A percentile compares a stretch with the other conserved stretches of the same genome.
Evolutionary conservation across 37 sponge, comb jelly and placozoan genomes (phyloP).

Genomic region (Hormiphora californensis): DNA sequence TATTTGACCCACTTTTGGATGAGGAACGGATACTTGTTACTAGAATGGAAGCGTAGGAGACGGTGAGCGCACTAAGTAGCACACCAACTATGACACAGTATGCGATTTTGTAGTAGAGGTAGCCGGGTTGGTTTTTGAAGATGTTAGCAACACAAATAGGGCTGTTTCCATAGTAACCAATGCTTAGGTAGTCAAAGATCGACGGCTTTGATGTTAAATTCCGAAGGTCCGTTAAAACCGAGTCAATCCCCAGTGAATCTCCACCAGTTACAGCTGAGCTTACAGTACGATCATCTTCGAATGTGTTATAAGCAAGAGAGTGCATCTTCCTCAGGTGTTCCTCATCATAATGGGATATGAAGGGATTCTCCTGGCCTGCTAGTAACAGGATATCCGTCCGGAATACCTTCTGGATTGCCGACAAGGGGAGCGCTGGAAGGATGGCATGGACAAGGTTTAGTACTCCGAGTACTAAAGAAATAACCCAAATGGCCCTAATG

Average conservation of each 20-base stretch:
- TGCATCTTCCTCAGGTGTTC: neutral
- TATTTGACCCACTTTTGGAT: no score
- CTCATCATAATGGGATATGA: no score
- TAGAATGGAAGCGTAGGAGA: neutral
- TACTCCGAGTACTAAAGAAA: neutral
- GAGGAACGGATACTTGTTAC: neutral
- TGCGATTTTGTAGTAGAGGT: neutral
- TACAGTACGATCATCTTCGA: no score
- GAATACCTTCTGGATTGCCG: neutral
- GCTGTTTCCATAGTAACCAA: conserved; percentile 29
- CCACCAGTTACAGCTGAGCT: neutral
- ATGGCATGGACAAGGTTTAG: neutral
- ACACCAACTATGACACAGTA: neutral
- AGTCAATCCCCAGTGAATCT: neutral
- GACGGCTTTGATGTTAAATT: neutral
- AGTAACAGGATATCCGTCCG: neutral
- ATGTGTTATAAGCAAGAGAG: no score
- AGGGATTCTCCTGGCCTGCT: neutral
- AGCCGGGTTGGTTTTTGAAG: neutral
- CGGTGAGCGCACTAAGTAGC: neutral
- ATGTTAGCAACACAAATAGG: neutral
- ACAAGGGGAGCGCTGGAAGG: neutral
- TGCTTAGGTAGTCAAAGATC: neutral
- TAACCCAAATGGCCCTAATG: neutral
- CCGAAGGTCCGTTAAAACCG: neutral